These are phyloP conservation scores for Vulpes lagopus DNA, from an alignment of 2,113 vertebrate species.

Conservation along the genomic window DNA sequence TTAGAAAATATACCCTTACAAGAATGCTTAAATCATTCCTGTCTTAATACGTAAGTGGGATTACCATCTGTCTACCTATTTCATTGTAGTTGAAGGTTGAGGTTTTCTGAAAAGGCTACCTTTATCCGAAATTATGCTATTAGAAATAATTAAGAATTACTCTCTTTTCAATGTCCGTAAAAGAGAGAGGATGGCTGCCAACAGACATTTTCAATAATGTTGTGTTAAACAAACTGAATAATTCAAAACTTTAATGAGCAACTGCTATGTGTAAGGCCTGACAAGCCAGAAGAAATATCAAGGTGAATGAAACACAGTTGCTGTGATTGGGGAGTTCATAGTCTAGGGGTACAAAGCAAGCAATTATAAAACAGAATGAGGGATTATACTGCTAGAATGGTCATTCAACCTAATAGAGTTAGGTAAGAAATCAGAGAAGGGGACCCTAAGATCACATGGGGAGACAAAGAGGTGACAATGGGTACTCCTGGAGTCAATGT, in stretches of 20 bases:
- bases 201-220: not conserved
- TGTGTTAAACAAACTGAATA: not conserved
- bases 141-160: not conserved
- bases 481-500: not conserved
- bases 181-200: not conserved
- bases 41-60: not conserved
- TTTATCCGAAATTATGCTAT: not conserved
- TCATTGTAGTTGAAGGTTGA: not conserved
- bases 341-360: not conserved
- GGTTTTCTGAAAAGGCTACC: not conserved
- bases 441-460: not conserved
- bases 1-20: not conserved
- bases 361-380: not conserved
- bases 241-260: not conserved
- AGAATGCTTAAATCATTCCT: not conserved
- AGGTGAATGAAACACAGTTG: not conserved
- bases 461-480: not conserved
- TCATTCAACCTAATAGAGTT: not conserved
- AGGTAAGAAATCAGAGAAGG: not conserved
- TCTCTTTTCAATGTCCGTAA: not conserved
- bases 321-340: not conserved
- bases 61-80: not conserved
- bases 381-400: not conserved
- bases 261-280: not conserved
- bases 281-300: not conserved